phyloP scores from a whole-genome alignment of 2,797 vertebrate species.

The Lophotriccus pileatus region DNA sequence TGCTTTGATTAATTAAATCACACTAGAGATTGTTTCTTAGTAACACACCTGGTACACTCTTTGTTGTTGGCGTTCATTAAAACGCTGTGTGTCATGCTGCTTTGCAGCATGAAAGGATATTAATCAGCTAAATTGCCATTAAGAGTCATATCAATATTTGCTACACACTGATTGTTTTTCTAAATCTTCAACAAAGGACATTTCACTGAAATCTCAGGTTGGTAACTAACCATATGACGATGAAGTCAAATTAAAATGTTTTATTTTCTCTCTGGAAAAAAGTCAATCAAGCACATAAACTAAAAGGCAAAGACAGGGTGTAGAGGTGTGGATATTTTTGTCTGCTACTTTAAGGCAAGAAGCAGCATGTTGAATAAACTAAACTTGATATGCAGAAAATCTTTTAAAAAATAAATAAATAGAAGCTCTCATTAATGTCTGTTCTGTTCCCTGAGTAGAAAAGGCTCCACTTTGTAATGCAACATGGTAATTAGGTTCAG shows the following conservation, averaged over 20 bases:
- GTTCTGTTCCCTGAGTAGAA: conserved; percentile 11
- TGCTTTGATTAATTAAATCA: conserved; percentile 78
- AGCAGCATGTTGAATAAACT: not conserved
- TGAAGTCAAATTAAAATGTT: conserved; percentile 55
- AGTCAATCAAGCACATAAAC: conserved; percentile 4
- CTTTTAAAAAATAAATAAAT: not conserved
- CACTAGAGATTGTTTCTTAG: conserved; percentile 79
- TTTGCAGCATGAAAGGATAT: conserved; percentile 69
- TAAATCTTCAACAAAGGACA: conserved; percentile 72
- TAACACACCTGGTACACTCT: conserved; percentile 79
- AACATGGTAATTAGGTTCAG: conserved; percentile 62
- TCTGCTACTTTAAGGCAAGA: not conserved
- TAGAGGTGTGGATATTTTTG: not conserved
- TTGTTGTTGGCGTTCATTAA: conserved; percentile 74
- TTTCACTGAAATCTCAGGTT: conserved; percentile 65
- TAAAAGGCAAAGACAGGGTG: not conserved
- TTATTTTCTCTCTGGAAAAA: conserved; percentile 41
- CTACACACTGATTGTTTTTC: conserved; percentile 67
- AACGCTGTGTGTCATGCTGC: conserved; percentile 55
- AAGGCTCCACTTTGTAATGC: conserved; percentile 23
- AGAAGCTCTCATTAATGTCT: not conserved
- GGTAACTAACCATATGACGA: conserved; percentile 51
- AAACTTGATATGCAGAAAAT: conserved; percentile 37
- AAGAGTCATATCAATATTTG: conserved; percentile 78
- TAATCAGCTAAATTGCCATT: conserved; percentile 79